These are phyloP conservation scores for Distichodus sexfasciatus DNA, from an alignment of 2,797 vertebrate species.

Conservation along the genomic window DNA sequence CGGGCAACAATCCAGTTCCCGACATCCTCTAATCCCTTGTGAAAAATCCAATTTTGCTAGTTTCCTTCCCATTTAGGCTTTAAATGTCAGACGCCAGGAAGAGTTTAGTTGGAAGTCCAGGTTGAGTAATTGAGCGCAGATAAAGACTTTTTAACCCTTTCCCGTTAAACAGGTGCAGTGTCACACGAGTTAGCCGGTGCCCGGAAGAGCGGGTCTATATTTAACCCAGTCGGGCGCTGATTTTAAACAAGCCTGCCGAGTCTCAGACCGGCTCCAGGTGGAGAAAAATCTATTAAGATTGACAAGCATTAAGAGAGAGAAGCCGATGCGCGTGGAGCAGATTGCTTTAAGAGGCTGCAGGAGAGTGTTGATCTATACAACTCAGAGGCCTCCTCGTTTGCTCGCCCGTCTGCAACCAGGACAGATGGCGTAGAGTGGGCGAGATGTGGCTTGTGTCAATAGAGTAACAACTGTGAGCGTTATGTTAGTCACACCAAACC, in stretches of 20 bases:
- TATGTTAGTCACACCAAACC: slow-evolving; percentile 41
- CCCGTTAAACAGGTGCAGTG: not conserved
- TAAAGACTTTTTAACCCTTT: slow-evolving; percentile 1
- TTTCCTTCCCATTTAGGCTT: slow-evolving; percentile 11
- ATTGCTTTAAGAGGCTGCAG: slow-evolving; percentile 41
- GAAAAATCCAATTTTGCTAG: not conserved
- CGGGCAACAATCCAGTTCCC: not conserved
- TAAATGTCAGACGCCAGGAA: slow-evolving; percentile 22
- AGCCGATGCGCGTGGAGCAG: slow-evolving; percentile 46
- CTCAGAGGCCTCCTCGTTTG: slow-evolving; percentile 48
- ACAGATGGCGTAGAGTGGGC: slow-evolving; percentile 54
- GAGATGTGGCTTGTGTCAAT: slow-evolving; percentile 46
- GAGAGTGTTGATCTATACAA: slow-evolving; percentile 47
- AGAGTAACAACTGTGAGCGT: slow-evolving; percentile 47
- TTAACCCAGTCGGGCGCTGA: slow-evolving; percentile 40
- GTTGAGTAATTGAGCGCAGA: not conserved
- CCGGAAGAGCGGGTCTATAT: not conserved
- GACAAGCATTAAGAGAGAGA: slow-evolving; percentile 50
- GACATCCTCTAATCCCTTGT: slow-evolving; percentile 15
- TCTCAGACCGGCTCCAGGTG: slow-evolving; percentile 45
- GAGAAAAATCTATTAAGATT: slow-evolving; percentile 58
- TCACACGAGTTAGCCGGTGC: not conserved
- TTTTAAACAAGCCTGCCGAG: slow-evolving; percentile 46
- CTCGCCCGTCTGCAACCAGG: slow-evolving; percentile 43
- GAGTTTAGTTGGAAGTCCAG: not conserved